Evolutionary conservation across 2,888 invertebrate genomes (phyloP), one percentile per base, ranked within the genome.

Genomic region (Koerneria pararmatus): DNA sequence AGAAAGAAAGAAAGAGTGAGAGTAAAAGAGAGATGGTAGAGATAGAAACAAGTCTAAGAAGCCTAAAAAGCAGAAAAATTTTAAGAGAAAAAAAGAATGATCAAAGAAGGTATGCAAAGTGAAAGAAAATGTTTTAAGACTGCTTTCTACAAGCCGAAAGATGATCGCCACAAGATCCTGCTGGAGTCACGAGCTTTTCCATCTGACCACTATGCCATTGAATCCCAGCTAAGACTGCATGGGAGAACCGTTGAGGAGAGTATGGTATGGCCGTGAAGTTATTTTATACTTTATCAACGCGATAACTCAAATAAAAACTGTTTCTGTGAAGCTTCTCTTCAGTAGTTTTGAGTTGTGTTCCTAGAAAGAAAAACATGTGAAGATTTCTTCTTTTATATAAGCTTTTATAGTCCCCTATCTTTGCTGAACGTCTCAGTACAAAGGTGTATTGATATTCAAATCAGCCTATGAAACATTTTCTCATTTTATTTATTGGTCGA

Each of bases 151-250:
- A 80, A 84, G 64, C 88, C 88, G 31, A 86, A 85, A 1, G 75
- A 75, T 22, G 70, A 75, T 34, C 78, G 88, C 59, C 84, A 85
- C 75, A 88, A 88, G 76, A 86, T 88, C 51, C 76, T 88, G 19
- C 82, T 87, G 34, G 88, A 88, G 76, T 83, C 83, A 1, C 49
- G 34, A 1, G 87, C 88, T 1, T 88, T 88, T 77, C 87, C 87
- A 0, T 88, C 88, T 2, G 88, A 88, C 80, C 84, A 86, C 76
- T 88, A 87, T 79, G 86, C 86, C 0, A 83, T 87, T 66, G 85
- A 85, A 73, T 87, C 87, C 29, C 87, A 88, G 73, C 83, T 87
- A 27, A 72, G 82, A 46, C 77, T 86, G 8, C 84, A 86, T 71
- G 87, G 87, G 1, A 84, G 83, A 62, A 82, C 86, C 65, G 86